Evolutionary conservation across 2,888 invertebrate species (phyloP), one percentile per base, ranked within the genome.

Genomic region (Endotricha flammealis): DNA sequence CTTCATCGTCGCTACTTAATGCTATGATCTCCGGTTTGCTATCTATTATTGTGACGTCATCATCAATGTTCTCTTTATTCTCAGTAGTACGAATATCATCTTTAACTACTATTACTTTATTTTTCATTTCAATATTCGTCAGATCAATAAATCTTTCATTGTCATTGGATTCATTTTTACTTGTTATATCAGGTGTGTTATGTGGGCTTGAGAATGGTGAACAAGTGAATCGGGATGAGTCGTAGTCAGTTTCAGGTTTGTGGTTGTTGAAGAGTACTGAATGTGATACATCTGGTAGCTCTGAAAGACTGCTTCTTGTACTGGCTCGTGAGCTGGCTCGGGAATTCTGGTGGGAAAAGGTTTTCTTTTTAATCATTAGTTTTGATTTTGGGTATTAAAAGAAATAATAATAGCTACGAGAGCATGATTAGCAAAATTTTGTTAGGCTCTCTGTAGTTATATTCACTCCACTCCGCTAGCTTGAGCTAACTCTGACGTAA

Each of bases 1-100:
- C 65, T 3, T 85, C 86, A 13, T 85, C 85, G 44, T 85, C 86
- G 34, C 87, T 87, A 62, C 86, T 87, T 8, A 86, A 51, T 5
- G 77, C 75, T 17, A 87, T 81, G 7, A 88, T 64, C 48, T 81
- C 81, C 3, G 73, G 65, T 31, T 66, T 63, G 1, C 48, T 54
- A 29, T 82, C 81, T 32, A 83, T 64, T 8, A 85, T 76, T 1
- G 81, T 69, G 7, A 85, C 65, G 34, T 85, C 83, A 49, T 85
- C 81, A 7, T 38, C 37, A 6, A 49, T 52, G 36, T 51, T 64
- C 44, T 66, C 61, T 12, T 48, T 53, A 32, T 32, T 50, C 20
- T 20, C 20, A 11, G n/a, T 5, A 10, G 9, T 20, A n/a, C 8
- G 20, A 20, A 20, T 8, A 20, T 20, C 20, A 6, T 7, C 2